Percentiles rank a stretch among this genome's conserved stretches.
Evolutionary conservation across 2,797 vertebrate genomes (phyloP).

Genomic region (Myoxocephalus aenaeus): DNA sequence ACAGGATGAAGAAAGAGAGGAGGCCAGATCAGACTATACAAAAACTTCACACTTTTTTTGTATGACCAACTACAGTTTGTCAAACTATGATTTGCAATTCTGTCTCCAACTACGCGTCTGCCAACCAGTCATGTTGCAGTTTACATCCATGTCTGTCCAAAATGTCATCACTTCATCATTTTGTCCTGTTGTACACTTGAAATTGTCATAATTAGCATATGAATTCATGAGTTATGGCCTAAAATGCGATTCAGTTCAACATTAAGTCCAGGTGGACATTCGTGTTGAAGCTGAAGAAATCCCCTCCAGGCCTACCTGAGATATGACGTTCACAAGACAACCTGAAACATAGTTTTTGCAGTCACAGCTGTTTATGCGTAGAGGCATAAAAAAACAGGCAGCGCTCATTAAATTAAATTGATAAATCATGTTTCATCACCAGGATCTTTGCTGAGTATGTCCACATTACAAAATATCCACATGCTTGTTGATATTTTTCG

Average conservation of each 20-base stretch:
- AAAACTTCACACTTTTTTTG: slow-evolving; percentile 38
- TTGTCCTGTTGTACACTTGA: neutral
- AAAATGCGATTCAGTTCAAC: neutral
- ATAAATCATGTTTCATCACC: neutral
- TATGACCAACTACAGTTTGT: slow-evolving; percentile 17
- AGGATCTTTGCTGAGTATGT: neutral
- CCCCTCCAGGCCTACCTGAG: neutral
- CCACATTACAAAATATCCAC: neutral
- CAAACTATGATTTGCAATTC: neutral
- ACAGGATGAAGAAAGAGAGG: slow-evolving; percentile 83
- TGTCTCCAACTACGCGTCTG: neutral
- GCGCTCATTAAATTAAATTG: neutral
- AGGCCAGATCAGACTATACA: slow-evolving; percentile 80
- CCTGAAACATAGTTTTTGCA: too few species aligned
- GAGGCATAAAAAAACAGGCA: neutral
- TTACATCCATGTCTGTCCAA: neutral
- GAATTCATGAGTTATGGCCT: neutral
- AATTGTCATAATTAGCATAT: neutral
- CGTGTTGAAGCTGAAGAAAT: neutral
- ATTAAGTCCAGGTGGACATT: neutral
- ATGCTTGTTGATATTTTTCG: neutral
- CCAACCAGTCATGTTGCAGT: neutral
- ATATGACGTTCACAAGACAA: too few species aligned
- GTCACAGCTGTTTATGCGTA: too few species aligned
- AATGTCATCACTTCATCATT: neutral